Evolutionary conservation across 2,113 vertebrate species (phyloP).

Genomic region (Glaucidium brasilianum): DNA sequence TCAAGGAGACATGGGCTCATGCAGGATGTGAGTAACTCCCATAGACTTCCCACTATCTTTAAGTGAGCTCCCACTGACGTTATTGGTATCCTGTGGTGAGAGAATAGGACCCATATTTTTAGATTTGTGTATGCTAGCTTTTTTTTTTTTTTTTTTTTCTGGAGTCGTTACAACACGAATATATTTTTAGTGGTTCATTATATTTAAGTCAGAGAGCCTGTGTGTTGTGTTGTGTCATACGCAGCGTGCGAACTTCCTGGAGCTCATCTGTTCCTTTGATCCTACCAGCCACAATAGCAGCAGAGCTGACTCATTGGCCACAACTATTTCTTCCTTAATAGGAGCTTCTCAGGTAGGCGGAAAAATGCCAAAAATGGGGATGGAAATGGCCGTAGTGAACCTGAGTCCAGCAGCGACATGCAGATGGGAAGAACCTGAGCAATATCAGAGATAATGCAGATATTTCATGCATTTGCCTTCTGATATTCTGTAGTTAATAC

Average conservation of each 20-base stretch:
- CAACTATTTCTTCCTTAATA: neutral
- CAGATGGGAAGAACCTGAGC: neutral
- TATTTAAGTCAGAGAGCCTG: neutral
- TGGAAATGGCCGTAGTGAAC: fast-evolving
- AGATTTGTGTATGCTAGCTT: neutral
- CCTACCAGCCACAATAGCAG: neutral
- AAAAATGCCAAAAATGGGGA: neutral
- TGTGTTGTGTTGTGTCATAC: neutral
- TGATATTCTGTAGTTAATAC: neutral
- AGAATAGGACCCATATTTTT: slow-evolving; percentile 54
- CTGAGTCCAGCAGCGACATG: fast-evolving
- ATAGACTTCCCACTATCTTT: slow-evolving; percentile 41
- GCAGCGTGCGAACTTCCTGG: slow-evolving; percentile 3
- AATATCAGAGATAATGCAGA: neutral
- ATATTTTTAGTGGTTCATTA: slow-evolving; percentile 33
- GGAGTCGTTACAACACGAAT: neutral
- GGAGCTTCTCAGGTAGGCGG: neutral
- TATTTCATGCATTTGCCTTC: neutral
- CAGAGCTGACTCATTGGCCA: neutral
- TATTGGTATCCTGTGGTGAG: slow-evolving; percentile 22
- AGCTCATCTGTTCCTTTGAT: slow-evolving; percentile 27
- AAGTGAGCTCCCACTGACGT: slow-evolving; percentile 46
- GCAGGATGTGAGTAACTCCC: slow-evolving; percentile 65
- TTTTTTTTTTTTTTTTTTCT: neutral
- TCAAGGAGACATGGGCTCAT: slow-evolving; percentile 35